Evolutionary conservation across 2,888 invertebrate species (phyloP), one percentile per base, ranked within the genome.

Genomic region (Nymphalis polychloros): DNA sequence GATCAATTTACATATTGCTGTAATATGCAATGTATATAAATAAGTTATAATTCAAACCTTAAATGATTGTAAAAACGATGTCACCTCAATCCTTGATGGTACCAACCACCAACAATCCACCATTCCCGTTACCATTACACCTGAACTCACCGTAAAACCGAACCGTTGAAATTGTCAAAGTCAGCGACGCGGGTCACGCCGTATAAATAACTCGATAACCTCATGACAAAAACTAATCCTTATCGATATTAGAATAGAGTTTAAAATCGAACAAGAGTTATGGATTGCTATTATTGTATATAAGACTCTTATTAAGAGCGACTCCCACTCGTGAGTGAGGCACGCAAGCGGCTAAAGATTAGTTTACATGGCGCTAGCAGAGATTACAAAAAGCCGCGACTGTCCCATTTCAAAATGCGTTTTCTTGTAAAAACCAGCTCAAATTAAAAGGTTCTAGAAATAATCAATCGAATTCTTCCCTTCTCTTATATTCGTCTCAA

Each of bases 261-360:
- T 64, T 55, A 75, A 57, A 73, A 63, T 74, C 49, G 63, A 41
- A 61, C 64, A 66, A 41, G 27, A 31, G 59, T 79, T 64, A 49
- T 68, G 49, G 80, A 75, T 76, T 77, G 81, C 80, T 84, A 82
- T 83, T 84, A 85, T 83, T 80, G 83, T 85, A 84, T 82, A 84
- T 86, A 87, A 87, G 85, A 84, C 79, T 87, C 88, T 90, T 92
- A 92, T 90, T 91, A 90, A 89, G 91, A 89, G 81, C 80, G 85
- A 86, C 90, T 89, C 90, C 89, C 87, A 87, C 90, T 87, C 85
- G 83, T 76, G 76, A 77, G 78, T 75, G 78, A 79, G 77, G 86
- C 92, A 92, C 91, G 91, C 91, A 91, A 89, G 79, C 64, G 59
- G 67, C 47, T 82, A 77, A 79, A 69, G 67, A 71, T 48, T 2